Conservation (phyloP, 64 coral and sea anemone species). For the Acropora tenuis region DNA sequence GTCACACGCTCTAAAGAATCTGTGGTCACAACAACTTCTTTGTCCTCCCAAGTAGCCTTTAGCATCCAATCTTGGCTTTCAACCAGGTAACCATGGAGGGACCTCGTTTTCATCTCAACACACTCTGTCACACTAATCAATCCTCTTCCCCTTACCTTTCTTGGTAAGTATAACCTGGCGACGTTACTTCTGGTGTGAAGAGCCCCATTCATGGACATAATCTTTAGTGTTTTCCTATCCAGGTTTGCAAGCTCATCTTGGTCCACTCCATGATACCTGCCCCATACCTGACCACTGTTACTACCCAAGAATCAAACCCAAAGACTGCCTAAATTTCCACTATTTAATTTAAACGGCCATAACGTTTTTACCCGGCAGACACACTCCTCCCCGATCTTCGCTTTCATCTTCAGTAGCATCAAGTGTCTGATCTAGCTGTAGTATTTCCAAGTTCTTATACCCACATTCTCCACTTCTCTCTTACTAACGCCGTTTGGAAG, state of each 20-base stretch:
- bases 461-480: background rate
- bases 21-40: background rate
- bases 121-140: conserved; percentile 4
- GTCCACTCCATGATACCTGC: conserved; percentile 1
- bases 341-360: conserved; percentile 6
- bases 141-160: background rate
- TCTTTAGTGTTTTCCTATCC: background rate
- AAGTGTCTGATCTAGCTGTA: conserved; percentile 3
- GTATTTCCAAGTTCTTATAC: conserved; percentile 19
- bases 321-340: background rate
- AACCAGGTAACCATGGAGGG: background rate
- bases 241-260: background rate
- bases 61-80: background rate
- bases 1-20: background rate
- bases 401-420: background rate
- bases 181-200: background rate
- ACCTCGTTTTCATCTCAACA: background rate
- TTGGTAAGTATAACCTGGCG: conserved; percentile 8
- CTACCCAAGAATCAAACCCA: conserved; percentile 6
- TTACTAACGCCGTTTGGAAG: background rate
- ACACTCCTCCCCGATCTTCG: background rate
- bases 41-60: background rate
- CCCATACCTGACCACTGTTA: conserved; percentile 17
- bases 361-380: background rate
- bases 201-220: background rate